Evolutionary conservation across 2,797 vertebrate genomes (phyloP).

Genomic region (Cryptoblepharus egeriae): DNA sequence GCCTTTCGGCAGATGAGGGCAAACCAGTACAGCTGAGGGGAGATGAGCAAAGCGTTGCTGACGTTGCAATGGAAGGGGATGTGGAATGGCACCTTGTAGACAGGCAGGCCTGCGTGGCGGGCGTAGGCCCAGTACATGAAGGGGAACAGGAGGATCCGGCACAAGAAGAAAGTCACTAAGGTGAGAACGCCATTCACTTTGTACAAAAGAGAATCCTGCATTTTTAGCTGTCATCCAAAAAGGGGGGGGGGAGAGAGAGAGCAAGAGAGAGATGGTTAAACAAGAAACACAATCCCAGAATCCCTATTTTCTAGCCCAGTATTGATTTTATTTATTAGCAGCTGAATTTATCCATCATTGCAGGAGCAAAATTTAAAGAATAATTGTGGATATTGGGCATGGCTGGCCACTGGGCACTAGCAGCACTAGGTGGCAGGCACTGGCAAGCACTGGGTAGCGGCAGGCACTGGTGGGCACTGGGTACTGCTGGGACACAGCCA

Average conservation of each 20-base stretch:
- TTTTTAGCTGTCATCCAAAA: constrained; percentile 73
- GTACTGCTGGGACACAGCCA: too few relatives aligned
- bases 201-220: constrained; percentile 91
- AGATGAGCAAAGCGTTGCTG: constrained; percentile 88
- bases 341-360: too few relatives aligned
- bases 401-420: too few relatives aligned
- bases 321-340: too few relatives aligned
- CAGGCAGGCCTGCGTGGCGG: constrained; percentile 83
- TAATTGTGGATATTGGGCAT: too few relatives aligned
- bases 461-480: too few relatives aligned
- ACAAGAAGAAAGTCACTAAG: constrained; percentile 90
- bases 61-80: constrained; percentile 90
- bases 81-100: constrained; percentile 88
- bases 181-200: constrained; percentile 91
- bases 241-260: constrained; percentile 20
- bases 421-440: too few relatives aligned
- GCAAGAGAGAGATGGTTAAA: background rate
- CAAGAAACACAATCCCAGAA: too few relatives aligned
- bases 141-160: constrained; percentile 94
- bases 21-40: constrained; percentile 98
- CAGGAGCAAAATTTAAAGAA: too few relatives aligned
- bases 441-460: too few relatives aligned
- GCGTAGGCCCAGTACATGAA: constrained; percentile 95
- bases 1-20: constrained; percentile 92
- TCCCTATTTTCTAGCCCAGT: too few relatives aligned